Evolutionary conservation across 2,888 invertebrate species (phyloP), one percentile per base, ranked within the genome.

Genomic region (Catocala nupta): DNA sequence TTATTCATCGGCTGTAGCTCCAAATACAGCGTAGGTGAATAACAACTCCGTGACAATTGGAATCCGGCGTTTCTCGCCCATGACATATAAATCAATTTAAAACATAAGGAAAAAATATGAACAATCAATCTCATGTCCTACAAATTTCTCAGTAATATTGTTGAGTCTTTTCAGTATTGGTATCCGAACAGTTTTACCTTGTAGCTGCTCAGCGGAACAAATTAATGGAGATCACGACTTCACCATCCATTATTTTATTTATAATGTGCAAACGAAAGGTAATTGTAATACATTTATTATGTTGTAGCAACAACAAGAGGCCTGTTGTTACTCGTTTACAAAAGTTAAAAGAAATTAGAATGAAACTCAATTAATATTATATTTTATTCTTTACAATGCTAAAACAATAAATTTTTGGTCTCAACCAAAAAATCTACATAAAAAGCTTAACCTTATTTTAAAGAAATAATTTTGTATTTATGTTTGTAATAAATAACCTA

Each of bases 141-240:
- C 10, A 9, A 53, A 53, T 50, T 64, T 68, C 70, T 59, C 52
- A 36, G 68, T 63, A 62, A 12, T 53, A 5, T 53, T 34, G 45
- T 59, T n/a, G 10, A n/a, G 0, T 49, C 9, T 39, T 39, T 39
- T 7, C 8, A 39, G 8, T 5, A 8, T 7, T 39, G 36, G 36
- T 25, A 25, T n/a, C 11, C 11, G 12, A 16, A 7, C 51, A 52
- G 13, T 45, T 58, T 58, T 58, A 52, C 58, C 12, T 36, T 8
- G 25, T 33, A 11, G 10, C 33, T 2, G 45, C 25, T 12, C 42
- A 25, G 12, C 13, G n/a, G n/a, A 16, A 55, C 16, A 11, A 61
- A 51, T 53, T 68, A 68, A 71, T 71, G 55, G 53, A 13, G 11
- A 65, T 57, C 66, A 65, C 66, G 64, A 57, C 13, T 44, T 43